A percentile compares a stretch with the other conserved stretches of the same genome.
Evolutionary conservation across 1,140 invertebrate genomes (phyloP).

Genomic region (Drosophila pruinosa): DNA sequence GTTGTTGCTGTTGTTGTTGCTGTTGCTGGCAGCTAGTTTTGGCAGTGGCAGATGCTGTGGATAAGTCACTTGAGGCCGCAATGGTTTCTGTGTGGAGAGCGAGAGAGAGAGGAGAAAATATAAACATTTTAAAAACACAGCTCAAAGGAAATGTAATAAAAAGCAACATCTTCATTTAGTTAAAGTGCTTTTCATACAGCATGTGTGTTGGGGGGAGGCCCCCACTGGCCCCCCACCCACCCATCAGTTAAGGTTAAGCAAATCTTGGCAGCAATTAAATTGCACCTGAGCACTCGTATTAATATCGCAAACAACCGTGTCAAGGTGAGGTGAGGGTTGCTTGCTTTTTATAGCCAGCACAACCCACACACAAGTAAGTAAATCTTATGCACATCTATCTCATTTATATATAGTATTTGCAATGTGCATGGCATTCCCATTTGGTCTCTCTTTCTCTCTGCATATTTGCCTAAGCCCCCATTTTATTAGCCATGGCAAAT

Average conservation of each 20-base stretch:
- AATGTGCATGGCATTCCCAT: background rate
- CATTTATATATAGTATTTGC: background rate
- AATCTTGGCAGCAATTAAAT: constrained; percentile 80
- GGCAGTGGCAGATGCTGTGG: constrained; percentile 81
- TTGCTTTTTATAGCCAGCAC: constrained; percentile 60
- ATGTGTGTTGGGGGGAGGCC: background rate
- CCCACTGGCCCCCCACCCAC: background rate
- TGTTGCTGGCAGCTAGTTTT: constrained; percentile 78
- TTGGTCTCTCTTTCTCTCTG: constrained; percentile 12
- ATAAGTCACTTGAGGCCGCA: constrained; percentile 78
- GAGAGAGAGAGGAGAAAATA: background rate
- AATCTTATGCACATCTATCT: background rate
- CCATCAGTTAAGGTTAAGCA: constrained; percentile 38
- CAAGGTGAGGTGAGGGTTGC: constrained; percentile 79
- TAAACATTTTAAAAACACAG: background rate
- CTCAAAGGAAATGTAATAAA: constrained; percentile 26
- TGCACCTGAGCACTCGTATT: constrained; percentile 73
- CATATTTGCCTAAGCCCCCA: constrained; percentile 2
- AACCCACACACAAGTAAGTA: background rate
- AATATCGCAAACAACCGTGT: constrained; percentile 65
- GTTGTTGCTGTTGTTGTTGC: constrained; percentile 39
- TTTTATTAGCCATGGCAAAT: constrained; percentile 28
- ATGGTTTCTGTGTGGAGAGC: constrained; percentile 61
- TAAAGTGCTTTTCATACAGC: constrained; percentile 1
- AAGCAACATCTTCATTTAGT: constrained; percentile 22